phyloP scores from a whole-genome alignment of 2,888 invertebrate species.

The Patella pellucida region DNA sequence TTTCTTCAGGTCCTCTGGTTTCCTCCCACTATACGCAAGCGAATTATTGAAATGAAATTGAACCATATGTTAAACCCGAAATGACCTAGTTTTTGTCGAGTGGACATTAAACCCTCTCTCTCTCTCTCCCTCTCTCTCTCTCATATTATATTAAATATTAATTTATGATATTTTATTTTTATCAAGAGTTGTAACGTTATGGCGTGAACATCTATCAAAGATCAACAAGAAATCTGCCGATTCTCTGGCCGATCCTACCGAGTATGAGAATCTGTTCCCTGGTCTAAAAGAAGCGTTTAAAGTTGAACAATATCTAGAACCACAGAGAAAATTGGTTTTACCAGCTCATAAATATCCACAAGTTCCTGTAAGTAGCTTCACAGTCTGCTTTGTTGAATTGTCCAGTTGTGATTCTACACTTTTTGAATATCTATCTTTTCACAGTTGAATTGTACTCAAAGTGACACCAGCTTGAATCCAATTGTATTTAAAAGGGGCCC shows the following conservation, averaged over 20 bases:
- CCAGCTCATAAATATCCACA: slow-evolving; percentile 77
- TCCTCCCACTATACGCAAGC: too few relatives aligned
- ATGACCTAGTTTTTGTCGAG: too few relatives aligned
- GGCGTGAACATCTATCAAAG: slow-evolving; percentile 86
- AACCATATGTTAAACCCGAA: too few relatives aligned
- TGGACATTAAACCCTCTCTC: too few relatives aligned
- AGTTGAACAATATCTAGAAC: slow-evolving; percentile 77
- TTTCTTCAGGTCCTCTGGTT: too few relatives aligned
- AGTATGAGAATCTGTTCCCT: slow-evolving; percentile 97
- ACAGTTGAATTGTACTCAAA: neutral
- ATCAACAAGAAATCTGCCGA: slow-evolving; percentile 92
- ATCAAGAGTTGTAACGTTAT: slow-evolving; percentile 84
- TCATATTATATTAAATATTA: too few relatives aligned
- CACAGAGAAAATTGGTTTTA: slow-evolving; percentile 57
- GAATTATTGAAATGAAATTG: too few relatives aligned
- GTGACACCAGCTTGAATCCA: too few relatives aligned
- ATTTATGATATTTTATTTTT: neutral
- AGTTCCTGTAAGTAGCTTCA: slow-evolving; percentile 68
- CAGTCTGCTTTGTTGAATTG: neutral
- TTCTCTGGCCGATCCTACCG: slow-evolving; percentile 93
- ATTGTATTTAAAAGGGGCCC: too few relatives aligned
- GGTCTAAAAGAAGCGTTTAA: slow-evolving; percentile 80
- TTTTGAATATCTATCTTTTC: too few relatives aligned
- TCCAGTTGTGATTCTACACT: neutral
- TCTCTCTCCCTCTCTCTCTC: too few relatives aligned